Percentiles rank a stretch among this genome's conserved stretches.
Conservation (phyloP, 2,113 vertebrate species). For the Capreolus pygargus region DNA sequence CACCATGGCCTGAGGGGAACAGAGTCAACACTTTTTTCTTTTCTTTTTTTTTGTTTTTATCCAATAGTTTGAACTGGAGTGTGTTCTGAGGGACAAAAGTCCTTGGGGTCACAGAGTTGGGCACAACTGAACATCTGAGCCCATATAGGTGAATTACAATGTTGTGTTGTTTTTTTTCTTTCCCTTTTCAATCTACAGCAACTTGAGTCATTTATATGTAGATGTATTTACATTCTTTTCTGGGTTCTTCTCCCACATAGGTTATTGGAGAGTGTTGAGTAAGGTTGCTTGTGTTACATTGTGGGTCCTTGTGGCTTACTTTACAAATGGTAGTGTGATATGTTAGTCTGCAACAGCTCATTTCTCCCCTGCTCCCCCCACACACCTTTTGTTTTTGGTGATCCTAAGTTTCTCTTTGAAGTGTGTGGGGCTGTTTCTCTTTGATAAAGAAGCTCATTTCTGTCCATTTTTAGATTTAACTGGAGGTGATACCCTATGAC, state of each 20-base stretch:
- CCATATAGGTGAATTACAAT: accelerated
- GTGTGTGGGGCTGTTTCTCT: neutral
- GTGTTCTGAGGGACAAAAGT: neutral
- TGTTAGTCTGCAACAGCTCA: neutral
- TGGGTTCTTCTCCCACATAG: neutral
- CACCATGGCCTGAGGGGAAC: neutral
- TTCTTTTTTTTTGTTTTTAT: neutral
- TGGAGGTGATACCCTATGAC: neutral
- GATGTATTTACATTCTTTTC: neutral
- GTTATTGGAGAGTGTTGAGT: neutral
- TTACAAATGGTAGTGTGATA: neutral
- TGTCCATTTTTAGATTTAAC: neutral
- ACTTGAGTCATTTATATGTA: neutral
- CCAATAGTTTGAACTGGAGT: neutral
- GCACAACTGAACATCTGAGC: neutral
- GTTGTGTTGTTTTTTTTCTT: accelerated
- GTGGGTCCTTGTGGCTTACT: neutral
- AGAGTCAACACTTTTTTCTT: neutral
- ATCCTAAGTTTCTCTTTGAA: neutral
- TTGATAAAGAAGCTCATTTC: neutral
- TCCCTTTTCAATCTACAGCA: neutral
- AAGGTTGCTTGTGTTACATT: neutral
- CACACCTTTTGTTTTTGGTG: neutral
- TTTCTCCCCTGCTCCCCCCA: neutral
- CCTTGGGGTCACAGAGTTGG: neutral